Conservation (phyloP, 2,113 vertebrate species). For the Glaucomys volans region DNA sequence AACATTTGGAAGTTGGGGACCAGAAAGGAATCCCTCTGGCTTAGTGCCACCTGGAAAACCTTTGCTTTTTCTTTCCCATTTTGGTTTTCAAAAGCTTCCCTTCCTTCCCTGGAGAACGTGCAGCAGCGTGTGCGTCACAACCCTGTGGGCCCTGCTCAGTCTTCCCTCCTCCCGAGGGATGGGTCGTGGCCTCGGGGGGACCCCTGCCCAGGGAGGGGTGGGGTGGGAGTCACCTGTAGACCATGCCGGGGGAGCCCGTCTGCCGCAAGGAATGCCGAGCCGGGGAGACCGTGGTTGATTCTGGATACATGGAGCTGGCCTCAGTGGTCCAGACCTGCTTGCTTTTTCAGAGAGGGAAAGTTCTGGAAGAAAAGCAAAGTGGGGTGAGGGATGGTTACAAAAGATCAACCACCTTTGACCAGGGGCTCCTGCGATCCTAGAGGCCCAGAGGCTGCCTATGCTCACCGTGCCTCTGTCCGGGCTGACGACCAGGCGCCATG, state of each 20-base stretch:
- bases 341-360: slow-evolving; percentile 72
- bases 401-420: background rate
- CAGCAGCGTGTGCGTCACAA: accelerated
- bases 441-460: background rate
- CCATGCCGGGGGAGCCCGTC: slow-evolving; percentile 98
- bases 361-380: slow-evolving; percentile 50
- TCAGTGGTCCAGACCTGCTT: slow-evolving; percentile 75
- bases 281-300: slow-evolving; percentile 99
- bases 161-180: background rate
- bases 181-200: background rate
- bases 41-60: background rate
- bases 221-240: slow-evolving; percentile 94
- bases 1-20: background rate
- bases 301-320: slow-evolving; percentile 97
- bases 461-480: accelerated
- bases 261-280: slow-evolving; percentile 97
- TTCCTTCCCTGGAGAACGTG: accelerated
- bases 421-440: background rate
- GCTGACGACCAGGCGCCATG: accelerated
- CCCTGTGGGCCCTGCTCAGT: background rate
- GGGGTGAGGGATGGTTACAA: background rate
- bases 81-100: background rate
- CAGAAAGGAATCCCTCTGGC: background rate
- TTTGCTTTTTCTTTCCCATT: background rate
- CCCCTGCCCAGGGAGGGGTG: background rate